phyloP scores from a whole-genome alignment of 2,888 invertebrate species.

The Pharmacophagus antenor region DNA sequence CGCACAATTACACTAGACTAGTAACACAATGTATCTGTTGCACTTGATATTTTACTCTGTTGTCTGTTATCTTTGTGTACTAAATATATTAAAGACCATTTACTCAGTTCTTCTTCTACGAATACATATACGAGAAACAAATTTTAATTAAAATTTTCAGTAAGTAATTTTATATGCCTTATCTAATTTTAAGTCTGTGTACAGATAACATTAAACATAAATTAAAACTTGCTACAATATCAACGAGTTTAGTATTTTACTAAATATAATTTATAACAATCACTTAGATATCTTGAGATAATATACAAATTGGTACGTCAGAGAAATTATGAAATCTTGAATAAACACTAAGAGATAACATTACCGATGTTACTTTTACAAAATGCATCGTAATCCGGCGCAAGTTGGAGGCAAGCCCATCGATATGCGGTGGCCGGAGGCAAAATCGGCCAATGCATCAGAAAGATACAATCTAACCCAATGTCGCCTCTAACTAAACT shows the following conservation, averaged over 20 bases:
- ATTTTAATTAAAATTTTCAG: background rate
- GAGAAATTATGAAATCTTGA: conserved; percentile 1
- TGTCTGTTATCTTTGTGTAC: background rate
- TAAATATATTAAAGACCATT: conserved; percentile 5
- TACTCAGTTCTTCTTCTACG: too few species aligned
- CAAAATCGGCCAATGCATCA: conserved; percentile 62
- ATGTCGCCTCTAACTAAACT: conserved; percentile 63
- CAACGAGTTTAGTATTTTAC: too few species aligned
- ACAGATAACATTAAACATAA: too few species aligned
- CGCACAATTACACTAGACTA: conserved; percentile 44
- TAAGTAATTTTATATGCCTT: too few species aligned
- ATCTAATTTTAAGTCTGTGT: too few species aligned
- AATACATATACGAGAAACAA: background rate
- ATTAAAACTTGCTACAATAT: too few species aligned
- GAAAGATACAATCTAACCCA: conserved; percentile 57
- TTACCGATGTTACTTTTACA: conserved; percentile 33
- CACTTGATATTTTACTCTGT: conserved; percentile 29
- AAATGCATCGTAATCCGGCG: conserved; percentile 42
- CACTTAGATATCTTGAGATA: too few species aligned
- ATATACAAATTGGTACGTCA: too few species aligned
- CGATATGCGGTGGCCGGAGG: conserved; percentile 55
- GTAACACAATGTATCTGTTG: conserved; percentile 32
- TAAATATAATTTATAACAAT: too few species aligned
- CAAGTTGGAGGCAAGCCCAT: conserved; percentile 49
- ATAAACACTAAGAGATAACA: conserved; percentile 6